These are phyloP conservation scores for Oncorhynchus mykiss DNA, from an alignment of 2,113 vertebrate genomes.

Conservation along the genomic window DNA sequence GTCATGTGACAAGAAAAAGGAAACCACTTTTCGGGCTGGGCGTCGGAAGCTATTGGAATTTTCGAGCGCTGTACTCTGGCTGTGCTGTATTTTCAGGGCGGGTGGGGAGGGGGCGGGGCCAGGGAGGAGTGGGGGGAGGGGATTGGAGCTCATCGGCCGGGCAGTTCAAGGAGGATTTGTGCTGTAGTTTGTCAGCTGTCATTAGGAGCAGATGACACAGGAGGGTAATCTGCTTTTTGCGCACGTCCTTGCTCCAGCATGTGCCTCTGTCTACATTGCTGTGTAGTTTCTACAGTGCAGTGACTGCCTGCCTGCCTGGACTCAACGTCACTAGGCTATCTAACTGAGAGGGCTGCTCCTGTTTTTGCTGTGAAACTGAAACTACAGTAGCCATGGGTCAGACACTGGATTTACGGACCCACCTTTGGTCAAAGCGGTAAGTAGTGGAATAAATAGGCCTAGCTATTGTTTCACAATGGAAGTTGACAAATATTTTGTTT, in stretches of 20 bases:
- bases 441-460: too few relatives aligned
- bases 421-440: too few relatives aligned
- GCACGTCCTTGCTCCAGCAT: slow-evolving; percentile 7
- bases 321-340: neutral
- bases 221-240: slow-evolving; percentile 38
- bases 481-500: too few relatives aligned
- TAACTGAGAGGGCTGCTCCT: neutral
- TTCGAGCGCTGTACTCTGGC: slow-evolving; percentile 12
- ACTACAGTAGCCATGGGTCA: neutral
- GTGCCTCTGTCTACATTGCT: slow-evolving; percentile 11
- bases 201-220: slow-evolving; percentile 60
- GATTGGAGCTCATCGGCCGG: slow-evolving; percentile 22
- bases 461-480: too few relatives aligned
- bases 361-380: neutral
- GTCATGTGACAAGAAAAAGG: slow-evolving; percentile 9
- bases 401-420: neutral
- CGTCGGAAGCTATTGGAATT: slow-evolving; percentile 1
- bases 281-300: slow-evolving; percentile 9
- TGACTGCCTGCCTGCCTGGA: slow-evolving; percentile 8
- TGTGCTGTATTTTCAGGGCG: slow-evolving; percentile 21
- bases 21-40: slow-evolving; percentile 3
- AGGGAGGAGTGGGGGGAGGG: slow-evolving; percentile 11
- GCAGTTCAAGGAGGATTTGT: slow-evolving; percentile 59
- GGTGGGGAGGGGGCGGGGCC: slow-evolving; percentile 12
- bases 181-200: slow-evolving; percentile 70